phyloP scores from a whole-genome alignment of 2,888 invertebrate genomes.

The Ormia ochracea region DNA sequence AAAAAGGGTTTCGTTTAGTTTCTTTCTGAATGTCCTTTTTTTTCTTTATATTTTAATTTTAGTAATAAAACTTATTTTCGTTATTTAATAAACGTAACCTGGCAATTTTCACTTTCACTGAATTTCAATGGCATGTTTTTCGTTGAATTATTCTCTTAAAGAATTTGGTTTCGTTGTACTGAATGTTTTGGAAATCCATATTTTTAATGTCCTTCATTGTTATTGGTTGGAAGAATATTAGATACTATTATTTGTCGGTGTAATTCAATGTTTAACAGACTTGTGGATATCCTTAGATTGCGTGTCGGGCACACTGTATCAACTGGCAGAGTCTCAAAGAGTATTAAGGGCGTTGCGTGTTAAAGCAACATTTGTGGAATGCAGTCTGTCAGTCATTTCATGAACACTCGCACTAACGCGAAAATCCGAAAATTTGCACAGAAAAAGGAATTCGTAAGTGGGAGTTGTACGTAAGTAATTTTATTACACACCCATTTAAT shows the following conservation, averaged over 20 bases:
- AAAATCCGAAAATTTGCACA: not conserved
- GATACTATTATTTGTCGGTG: not conserved
- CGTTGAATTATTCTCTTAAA: not conserved
- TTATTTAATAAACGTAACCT: not conserved
- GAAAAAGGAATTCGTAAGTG: not conserved
- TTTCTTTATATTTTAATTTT: not conserved
- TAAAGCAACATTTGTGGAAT: constrained; percentile 43
- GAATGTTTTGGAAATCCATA: not conserved
- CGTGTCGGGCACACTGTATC: constrained; percentile 13
- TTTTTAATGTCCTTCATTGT: not conserved
- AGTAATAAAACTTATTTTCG: not conserved
- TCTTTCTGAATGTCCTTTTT: too few species aligned
- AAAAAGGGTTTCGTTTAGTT: not conserved
- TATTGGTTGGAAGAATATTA: not conserved
- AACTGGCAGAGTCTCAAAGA: constrained; percentile 29
- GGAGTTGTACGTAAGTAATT: not conserved
- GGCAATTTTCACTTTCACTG: constrained; percentile 27
- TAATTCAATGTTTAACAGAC: constrained; percentile 23
- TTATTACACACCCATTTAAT: constrained; percentile 51
- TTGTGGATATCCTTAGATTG: constrained; percentile 39
- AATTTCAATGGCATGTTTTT: constrained; percentile 3
- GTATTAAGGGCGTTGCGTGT: constrained; percentile 54
- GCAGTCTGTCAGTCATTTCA: not conserved
- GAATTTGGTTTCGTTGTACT: not conserved
- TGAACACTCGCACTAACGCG: not conserved